These are phyloP conservation scores for Phallusia fumigata DNA, from an alignment of 23 tunicate genomes.

Conservation along the genomic window DNA sequence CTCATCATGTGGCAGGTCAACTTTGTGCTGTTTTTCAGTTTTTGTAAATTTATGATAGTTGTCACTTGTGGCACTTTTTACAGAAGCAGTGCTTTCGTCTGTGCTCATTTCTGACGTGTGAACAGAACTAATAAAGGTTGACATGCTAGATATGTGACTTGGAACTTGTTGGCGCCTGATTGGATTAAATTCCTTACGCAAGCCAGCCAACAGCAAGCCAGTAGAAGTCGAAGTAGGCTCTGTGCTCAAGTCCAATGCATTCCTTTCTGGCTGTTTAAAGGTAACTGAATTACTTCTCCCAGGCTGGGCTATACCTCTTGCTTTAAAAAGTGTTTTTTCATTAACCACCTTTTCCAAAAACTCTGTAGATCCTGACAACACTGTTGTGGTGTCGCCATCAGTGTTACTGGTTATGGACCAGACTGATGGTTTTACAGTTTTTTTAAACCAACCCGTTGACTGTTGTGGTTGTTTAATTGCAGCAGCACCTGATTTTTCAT, in stretches of 20 bases:
- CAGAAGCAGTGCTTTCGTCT: neutral
- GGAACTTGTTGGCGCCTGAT: neutral
- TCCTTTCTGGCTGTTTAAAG: neutral
- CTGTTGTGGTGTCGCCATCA: neutral
- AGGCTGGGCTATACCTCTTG: neutral
- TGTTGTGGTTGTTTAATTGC: neutral
- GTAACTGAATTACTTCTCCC: neutral
- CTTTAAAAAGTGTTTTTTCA: neutral
- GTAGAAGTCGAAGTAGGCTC: neutral
- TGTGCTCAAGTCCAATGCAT: neutral
- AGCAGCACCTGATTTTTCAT: no score
- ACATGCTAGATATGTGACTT: neutral
- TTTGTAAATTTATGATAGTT: neutral
- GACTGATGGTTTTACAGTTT: neutral
- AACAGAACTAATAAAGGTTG: neutral
- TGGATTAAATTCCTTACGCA: neutral
- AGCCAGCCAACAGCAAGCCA: neutral
- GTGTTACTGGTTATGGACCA: conserved; percentile 4
- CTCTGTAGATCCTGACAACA: neutral
- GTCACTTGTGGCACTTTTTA: neutral
- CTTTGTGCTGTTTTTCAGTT: neutral
- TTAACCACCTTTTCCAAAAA: neutral
- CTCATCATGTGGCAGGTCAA: neutral
- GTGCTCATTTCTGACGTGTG: neutral
- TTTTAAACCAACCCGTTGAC: neutral